Base-by-base conservation (phyloP, 2,888 invertebrate species). In the Lysandra coridon region DNA sequence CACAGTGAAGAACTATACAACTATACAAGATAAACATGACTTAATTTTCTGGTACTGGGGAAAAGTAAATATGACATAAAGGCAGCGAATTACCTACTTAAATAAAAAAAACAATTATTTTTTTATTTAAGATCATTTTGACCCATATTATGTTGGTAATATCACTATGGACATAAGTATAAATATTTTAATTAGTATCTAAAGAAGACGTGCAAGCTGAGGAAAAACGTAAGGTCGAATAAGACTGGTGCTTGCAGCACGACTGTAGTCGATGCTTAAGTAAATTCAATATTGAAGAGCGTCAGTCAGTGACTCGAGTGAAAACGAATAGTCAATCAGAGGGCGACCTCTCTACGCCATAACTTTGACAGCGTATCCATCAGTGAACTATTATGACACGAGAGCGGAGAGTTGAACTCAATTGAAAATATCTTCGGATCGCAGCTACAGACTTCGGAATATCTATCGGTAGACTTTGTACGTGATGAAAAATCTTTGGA, bases 251-350 rank as follows among this genome's bases (percentile, higher is more conserved):
- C 17, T 57, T 33, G 69, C 69, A 69, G 69, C 37, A 37, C 6
- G 7, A 62, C 6, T 62, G 23, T 62, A 62, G 14, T 23, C 2
- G 7, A 62, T 57, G 64, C 12, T 64, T 37, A 33, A 69, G 5
- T 69, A 5, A 69, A 69, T 69, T 37, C 37, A 69, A 69, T 69
- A 69, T 37, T 69, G 69, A 69, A 69, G 17, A 69, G 69, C 37
- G 69, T 33, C 33, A 37, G 69, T 69, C 69, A 69, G 33, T 33
- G 69, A 33, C 69, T 69, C 69, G 33, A 69, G 33, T 69, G 69
- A 69, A 37, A 69, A 69, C 33, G 69, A 69, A 69, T 69, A 69
- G 69, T 69, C 69, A 37, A 69, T 69, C 69, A 69, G 69, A 33
- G 33, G 33, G 14, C 17, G 33, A 69, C 37, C 69, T 69, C 33